A percentile compares a stretch with the other conserved stretches of the same genome.
Evolutionary conservation across 2,888 invertebrate genomes (phyloP).

Genomic region (Suillia variegata): DNA sequence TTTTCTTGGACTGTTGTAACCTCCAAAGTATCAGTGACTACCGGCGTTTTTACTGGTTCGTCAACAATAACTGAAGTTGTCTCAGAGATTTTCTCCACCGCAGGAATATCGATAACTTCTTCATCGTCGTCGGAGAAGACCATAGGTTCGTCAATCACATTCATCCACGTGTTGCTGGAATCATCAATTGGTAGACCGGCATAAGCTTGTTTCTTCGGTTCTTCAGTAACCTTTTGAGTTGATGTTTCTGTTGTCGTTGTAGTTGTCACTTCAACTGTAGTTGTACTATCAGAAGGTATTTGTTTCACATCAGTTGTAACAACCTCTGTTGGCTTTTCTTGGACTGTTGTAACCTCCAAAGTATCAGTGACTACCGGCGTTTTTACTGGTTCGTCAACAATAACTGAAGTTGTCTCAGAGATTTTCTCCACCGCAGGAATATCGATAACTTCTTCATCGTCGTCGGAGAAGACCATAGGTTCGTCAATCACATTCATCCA

Average conservation of each 20-base stretch:
- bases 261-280: slow-evolving; percentile 4
- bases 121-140: slow-evolving; percentile 47
- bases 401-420: neutral
- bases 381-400: neutral
- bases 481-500: slow-evolving; percentile 54
- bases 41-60: slow-evolving; percentile 5
- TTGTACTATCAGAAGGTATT: neutral
- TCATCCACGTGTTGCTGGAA: slow-evolving; percentile 49
- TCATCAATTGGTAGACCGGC: slow-evolving; percentile 52
- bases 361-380: neutral
- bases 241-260: neutral
- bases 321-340: neutral
- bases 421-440: neutral
- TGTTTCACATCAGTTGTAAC: neutral
- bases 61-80: neutral
- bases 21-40: neutral
- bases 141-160: slow-evolving; percentile 54
- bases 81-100: neutral
- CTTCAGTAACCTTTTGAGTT: slow-evolving; percentile 17
- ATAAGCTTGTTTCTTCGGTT: slow-evolving; percentile 38
- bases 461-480: slow-evolving; percentile 41
- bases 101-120: neutral
- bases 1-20: neutral
- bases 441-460: neutral
- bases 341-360: neutral